A percentile compares a stretch with the other conserved stretches of the same genome.
phyloP scores from a whole-genome alignment of 2,113 vertebrate species.

The Anarhynchus alexandrinus region DNA sequence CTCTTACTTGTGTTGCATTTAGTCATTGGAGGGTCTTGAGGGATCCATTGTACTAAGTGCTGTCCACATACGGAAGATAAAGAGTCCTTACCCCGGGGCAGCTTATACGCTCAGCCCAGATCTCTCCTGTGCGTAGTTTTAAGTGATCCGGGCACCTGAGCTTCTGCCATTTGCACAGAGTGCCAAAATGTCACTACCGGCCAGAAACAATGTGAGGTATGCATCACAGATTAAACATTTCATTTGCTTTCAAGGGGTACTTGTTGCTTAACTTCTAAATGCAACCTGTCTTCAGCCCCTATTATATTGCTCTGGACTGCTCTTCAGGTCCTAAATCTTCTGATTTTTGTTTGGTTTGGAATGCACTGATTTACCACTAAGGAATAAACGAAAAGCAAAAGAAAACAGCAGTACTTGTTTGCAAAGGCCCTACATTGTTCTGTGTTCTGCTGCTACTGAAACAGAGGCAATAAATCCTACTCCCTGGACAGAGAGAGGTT shows the following conservation, averaged over 20 bases:
- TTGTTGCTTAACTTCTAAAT: not conserved
- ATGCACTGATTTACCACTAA: not conserved
- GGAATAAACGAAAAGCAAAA: slow-evolving; percentile 32
- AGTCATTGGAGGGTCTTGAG: not conserved
- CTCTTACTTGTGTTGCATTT: not conserved
- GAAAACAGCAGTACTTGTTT: slow-evolving; percentile 1
- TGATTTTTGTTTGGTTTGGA: slow-evolving; percentile 23
- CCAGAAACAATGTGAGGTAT: not conserved
- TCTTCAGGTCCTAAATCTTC: not conserved
- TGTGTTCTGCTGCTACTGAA: slow-evolving; percentile 6
- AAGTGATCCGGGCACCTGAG: not conserved
- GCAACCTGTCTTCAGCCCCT: not conserved
- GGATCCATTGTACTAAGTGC: not conserved
- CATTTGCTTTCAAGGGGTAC: not conserved
- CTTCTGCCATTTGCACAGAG: not conserved
- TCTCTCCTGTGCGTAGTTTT: not conserved
- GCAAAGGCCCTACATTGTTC: slow-evolving; percentile 14
- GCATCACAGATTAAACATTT: not conserved
- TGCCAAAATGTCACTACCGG: not conserved
- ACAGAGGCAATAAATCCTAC: not conserved
- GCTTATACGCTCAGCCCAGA: not conserved
- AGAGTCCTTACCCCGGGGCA: not conserved
- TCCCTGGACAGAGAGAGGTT: not conserved
- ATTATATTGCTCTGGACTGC: not conserved
- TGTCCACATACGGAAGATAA: not conserved